Base-by-base conservation (phyloP, 1,140 invertebrate genomes). In the Drosophila nigrodunni region DNA sequence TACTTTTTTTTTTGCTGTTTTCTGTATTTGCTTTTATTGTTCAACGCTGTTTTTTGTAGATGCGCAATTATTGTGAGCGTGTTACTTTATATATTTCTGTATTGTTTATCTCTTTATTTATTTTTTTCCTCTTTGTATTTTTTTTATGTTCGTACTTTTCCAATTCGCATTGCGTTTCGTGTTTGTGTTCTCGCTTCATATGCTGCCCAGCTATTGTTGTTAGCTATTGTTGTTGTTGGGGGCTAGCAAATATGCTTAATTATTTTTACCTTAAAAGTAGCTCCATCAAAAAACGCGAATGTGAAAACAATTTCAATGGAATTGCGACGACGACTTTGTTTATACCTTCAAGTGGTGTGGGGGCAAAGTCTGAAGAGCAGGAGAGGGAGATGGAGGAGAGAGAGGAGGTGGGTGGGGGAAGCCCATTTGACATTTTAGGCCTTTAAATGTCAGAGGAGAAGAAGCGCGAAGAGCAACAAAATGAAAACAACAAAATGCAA, bases 181-280 rank as follows among this genome's bases (percentile, higher is more conserved):
- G 61, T 75, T 68, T 73, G 43, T 62, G 62, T 59, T 74, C 52
- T 74, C 61, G 78, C 62, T 71, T 69, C 67, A 82, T 76, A 85
- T 80, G 81, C 81, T 80, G 13, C 34, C 47, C 37, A 15, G 52
- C 60, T 67, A 61, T 75, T 67, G 50, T 43, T 78, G 70, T 61
- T 78, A 75, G 61, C 71, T 86, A 49, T 74, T 85, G 74, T 72
- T 85, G 74, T 72, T 62, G 54, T 50, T 50, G 43, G 57, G 60
- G 71, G 49, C 78, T 82, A 61, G 80, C 85, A 88, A 80, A 89
- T 89, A 89, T 88, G 85, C 80, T 85, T 89, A 89, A 90, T 85
- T 89, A 89, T 89, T 90, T 89, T 90, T 89, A 89, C 86, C 85
- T 89, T 90, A 90, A 90, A 90, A 78, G 81, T 85, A 77, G 83